Conservation (phyloP, 2,888 invertebrate genomes). For the Papilio protenor region DNA sequence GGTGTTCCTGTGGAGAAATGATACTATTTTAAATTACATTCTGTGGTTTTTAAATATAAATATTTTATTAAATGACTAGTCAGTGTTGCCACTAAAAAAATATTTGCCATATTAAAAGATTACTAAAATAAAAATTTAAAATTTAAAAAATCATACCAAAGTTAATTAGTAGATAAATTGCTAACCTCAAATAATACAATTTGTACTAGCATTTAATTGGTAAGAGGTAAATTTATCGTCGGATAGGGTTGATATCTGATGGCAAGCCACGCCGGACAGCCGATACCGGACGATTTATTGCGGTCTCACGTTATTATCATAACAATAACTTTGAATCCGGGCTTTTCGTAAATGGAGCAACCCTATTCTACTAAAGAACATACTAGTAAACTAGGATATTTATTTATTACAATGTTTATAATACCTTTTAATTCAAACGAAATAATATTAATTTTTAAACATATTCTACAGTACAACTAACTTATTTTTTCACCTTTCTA, state of each 20-base stretch:
- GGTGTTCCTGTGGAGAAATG: neutral
- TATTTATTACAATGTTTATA: too few relatives aligned
- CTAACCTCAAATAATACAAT: conserved; percentile 38
- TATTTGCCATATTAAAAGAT: neutral
- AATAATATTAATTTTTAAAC: neutral
- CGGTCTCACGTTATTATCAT: conserved; percentile 62
- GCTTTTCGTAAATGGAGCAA: conserved; percentile 50
- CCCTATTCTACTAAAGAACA: neutral
- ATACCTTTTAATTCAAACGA: neutral
- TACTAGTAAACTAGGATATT: too few relatives aligned
- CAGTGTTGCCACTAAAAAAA: neutral
- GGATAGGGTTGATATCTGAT: conserved; percentile 48
- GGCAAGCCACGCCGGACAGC: conserved; percentile 46
- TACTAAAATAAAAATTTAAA: too few relatives aligned
- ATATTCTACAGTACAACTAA: too few relatives aligned
- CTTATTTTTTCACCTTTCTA: too few relatives aligned
- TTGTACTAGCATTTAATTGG: conserved; percentile 34
- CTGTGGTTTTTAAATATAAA: neutral
- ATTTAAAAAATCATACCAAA: neutral
- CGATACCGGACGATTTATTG: conserved; percentile 68
- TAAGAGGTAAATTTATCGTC: conserved; percentile 43
- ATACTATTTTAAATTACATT: neutral
- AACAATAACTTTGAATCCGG: conserved; percentile 63
- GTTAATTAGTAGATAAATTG: conserved; percentile 35
- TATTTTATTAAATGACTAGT: neutral